These are phyloP conservation scores for Epinephelus awoara DNA, from an alignment of 2,797 vertebrate genomes.

Conservation along the genomic window DNA sequence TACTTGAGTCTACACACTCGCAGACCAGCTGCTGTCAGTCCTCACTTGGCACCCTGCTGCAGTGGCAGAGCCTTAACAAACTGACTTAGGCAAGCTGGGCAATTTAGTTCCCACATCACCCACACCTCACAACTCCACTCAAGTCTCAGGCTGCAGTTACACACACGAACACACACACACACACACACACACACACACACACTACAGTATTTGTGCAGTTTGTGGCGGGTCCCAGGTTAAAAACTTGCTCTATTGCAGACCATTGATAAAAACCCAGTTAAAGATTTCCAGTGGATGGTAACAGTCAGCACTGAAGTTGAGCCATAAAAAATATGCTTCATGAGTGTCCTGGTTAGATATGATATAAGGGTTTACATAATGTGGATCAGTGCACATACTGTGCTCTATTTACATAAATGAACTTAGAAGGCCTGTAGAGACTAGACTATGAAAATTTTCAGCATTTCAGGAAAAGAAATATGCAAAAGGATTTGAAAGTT, in stretches of 20 bases:
- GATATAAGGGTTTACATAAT: conserved; percentile 33
- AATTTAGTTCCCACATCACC: conserved; percentile 58
- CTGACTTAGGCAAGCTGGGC: conserved; percentile 66
- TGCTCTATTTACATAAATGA: conserved; percentile 36
- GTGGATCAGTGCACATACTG: conserved; percentile 3
- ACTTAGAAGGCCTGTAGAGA: not conserved
- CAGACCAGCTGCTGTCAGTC: conserved; percentile 64
- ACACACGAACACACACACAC: not conserved
- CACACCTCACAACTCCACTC: conserved; percentile 33
- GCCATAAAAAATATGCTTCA: not conserved
- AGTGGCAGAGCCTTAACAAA: conserved; percentile 42
- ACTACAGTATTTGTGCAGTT: conserved; percentile 14
- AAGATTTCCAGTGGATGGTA: not conserved
- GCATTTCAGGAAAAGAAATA: not conserved
- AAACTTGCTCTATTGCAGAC: not conserved
- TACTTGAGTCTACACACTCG: conserved; percentile 51
- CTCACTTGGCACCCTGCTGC: conserved; percentile 42
- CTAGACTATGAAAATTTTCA: not conserved
- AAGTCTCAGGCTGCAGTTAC: conserved; percentile 9
- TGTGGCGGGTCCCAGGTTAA: conserved; percentile 7
- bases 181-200: not conserved
- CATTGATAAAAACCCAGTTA: conserved; percentile 1
- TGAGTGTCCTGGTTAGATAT: not conserved
- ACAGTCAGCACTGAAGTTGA: not conserved
- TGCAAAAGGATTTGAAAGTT: not conserved